Conservation (phyloP, 53 echinoderm and acorn worm genomes). For the Hippasteria phrygiana region DNA sequence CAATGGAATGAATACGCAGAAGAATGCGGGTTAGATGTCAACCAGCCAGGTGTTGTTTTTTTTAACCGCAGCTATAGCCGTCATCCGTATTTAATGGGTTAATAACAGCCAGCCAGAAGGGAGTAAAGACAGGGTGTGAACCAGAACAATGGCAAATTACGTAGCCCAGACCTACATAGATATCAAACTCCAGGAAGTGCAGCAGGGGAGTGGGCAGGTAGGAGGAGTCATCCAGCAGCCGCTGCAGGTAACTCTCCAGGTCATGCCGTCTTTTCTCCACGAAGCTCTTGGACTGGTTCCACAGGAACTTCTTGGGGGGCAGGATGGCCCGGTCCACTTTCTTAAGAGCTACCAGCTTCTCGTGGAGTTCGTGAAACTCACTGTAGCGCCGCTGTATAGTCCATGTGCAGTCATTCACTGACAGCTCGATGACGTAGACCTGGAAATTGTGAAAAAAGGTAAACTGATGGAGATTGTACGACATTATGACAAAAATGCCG, state of each 20-base stretch:
- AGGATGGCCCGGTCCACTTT: slow-evolving; percentile 73
- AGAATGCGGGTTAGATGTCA: no score
- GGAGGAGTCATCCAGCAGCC: slow-evolving; percentile 66
- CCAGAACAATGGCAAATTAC: neutral
- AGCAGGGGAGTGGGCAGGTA: slow-evolving; percentile 79
- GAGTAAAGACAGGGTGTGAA: neutral
- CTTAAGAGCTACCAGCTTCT: slow-evolving; percentile 76
- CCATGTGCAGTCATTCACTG: slow-evolving; percentile 88
- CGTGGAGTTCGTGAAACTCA: slow-evolving; percentile 92
- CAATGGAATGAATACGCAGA: no score
- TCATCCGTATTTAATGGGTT: no score
- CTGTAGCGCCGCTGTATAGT: slow-evolving; percentile 95
- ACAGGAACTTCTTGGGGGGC: slow-evolving; percentile 93
- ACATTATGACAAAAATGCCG: no score
- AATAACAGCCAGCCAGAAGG: neutral
- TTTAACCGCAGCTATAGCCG: no score
- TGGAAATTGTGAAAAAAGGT: slow-evolving; percentile 16
- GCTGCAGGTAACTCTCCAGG: slow-evolving; percentile 83
- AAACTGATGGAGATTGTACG: no score
- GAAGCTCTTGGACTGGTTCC: slow-evolving; percentile 92
- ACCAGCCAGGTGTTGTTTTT: no score
- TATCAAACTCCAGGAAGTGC: slow-evolving; percentile 96
- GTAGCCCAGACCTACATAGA: slow-evolving; percentile 20
- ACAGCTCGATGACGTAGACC: slow-evolving; percentile 88
- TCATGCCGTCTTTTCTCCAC: slow-evolving; percentile 88